A percentile compares a stretch with the other conserved stretches of the same genome.
These are phyloP conservation scores for Parazoanthus atlanticus DNA, from an alignment of 92 coral and sea anemone species.

Conservation along the genomic window DNA sequence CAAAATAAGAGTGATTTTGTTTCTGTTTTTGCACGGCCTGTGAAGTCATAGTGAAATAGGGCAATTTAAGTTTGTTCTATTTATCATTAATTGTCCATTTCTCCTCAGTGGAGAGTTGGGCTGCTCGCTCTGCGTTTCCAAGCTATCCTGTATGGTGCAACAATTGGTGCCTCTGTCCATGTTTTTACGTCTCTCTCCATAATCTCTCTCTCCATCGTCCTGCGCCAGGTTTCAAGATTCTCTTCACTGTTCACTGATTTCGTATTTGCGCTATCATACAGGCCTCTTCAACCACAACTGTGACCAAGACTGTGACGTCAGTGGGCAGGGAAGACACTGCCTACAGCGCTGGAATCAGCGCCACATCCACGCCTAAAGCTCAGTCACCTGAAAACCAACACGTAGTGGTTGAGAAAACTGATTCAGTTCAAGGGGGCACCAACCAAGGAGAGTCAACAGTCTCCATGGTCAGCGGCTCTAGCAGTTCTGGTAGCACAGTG, in stretches of 20 bases:
- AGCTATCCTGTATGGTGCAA: no score
- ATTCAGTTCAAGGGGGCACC: neutral
- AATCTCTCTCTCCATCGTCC: no score
- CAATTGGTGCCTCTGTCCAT: no score
- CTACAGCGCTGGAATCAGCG: slow-evolving; percentile 25
- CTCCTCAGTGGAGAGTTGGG: no score
- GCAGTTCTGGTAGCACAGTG: neutral
- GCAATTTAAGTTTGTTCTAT: no score
- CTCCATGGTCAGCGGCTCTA: slow-evolving; percentile 24
- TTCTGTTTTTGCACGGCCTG: no score
- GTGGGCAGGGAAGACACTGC: neutral
- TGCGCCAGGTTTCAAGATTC: no score
- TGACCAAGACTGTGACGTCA: slow-evolving; percentile 13
- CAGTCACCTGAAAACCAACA: slow-evolving; percentile 20
- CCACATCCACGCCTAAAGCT: slow-evolving; percentile 30
- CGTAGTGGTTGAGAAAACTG: neutral
- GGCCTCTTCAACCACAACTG: neutral
- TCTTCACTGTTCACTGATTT: neutral
- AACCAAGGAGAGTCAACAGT: slow-evolving; percentile 9
- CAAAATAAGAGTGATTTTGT: no score
- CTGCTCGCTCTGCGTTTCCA: no score
- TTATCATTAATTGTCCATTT: no score
- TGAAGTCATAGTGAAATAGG: no score
- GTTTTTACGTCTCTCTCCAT: no score
- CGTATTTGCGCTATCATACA: neutral